These are phyloP conservation scores for Drosophila cracens DNA, from an alignment of 2,888 invertebrate genomes.

Conservation along the genomic window DNA sequence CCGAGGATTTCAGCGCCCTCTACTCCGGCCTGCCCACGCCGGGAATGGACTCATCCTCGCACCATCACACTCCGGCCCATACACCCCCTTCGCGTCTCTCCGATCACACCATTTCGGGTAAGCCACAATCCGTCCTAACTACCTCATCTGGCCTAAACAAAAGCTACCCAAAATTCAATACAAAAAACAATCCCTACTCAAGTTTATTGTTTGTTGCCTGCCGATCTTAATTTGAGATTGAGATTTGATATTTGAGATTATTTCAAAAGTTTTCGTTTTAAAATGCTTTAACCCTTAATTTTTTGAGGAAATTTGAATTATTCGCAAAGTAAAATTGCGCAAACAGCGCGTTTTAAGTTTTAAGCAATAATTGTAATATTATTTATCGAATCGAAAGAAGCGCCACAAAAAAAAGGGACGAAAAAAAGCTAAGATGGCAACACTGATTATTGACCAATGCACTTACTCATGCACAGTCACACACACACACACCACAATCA, in stretches of 20 bases:
- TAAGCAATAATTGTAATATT: background rate
- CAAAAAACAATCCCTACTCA: background rate
- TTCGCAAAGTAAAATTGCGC: background rate
- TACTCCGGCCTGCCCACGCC: constrained; percentile 88
- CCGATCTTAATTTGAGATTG: background rate
- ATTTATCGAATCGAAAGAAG: background rate
- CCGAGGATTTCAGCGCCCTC: constrained; percentile 94
- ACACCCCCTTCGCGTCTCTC: constrained; percentile 88
- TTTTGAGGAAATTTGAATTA: no score
- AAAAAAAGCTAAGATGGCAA: background rate
- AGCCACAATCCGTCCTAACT: constrained; percentile 39
- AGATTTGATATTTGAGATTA: background rate
- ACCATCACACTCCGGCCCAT: constrained; percentile 89
- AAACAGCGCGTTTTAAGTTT: background rate
- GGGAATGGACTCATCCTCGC: constrained; percentile 86
- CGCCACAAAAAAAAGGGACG: background rate
- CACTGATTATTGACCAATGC: background rate
- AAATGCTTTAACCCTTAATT: background rate
- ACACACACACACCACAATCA: background rate
- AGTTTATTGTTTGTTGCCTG: background rate
- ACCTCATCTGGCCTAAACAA: background rate
- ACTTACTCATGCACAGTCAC: constrained; percentile 9
- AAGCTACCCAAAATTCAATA: background rate
- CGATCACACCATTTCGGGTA: constrained; percentile 88
- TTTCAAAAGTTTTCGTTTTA: background rate